Conservation (phyloP, 1,140 invertebrate genomes). For the Aphelenchoides avenae region DNA sequence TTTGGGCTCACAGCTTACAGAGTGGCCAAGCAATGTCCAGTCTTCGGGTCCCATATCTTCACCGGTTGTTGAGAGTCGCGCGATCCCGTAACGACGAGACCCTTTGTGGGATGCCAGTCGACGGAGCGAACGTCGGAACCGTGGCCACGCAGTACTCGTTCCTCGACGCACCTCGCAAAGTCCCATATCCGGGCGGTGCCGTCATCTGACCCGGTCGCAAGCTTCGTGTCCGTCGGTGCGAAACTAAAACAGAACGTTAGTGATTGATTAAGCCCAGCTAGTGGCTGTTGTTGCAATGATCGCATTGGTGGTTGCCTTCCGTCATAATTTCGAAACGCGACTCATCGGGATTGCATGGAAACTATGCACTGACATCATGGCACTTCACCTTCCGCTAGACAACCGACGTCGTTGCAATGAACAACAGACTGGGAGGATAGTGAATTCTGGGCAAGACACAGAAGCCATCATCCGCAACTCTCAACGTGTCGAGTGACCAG, state of each 20-base stretch:
- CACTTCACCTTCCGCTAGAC: too few species aligned
- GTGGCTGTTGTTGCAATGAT: too few species aligned
- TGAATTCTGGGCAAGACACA: too few species aligned
- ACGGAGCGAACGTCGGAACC: slow-evolving; percentile 99
- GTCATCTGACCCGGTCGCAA: slow-evolving; percentile 97
- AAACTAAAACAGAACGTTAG: slow-evolving; percentile 74
- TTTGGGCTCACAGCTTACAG: slow-evolving; percentile 62
- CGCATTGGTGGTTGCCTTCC: too few species aligned
- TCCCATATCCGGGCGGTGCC: slow-evolving; percentile 97
- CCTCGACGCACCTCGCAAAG: slow-evolving; percentile 92
- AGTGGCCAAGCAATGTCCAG: slow-evolving; percentile 71
- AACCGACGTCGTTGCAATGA: too few species aligned
- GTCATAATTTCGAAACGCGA: too few species aligned
- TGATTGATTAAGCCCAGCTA: too few species aligned
- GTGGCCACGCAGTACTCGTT: slow-evolving; percentile 89
- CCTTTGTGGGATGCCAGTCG: slow-evolving; percentile 98
- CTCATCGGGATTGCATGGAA: too few species aligned
- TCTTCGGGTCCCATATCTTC: slow-evolving; percentile 98
- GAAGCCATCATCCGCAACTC: too few species aligned
- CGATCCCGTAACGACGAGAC: slow-evolving; percentile 90
- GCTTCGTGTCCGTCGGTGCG: slow-evolving; percentile 95
- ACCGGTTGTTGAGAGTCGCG: slow-evolving; percentile 99
- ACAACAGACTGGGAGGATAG: too few species aligned
- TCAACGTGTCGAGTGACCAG: too few species aligned
- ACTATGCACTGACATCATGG: too few species aligned